Evolutionary conservation across 1,140 invertebrate genomes (phyloP).

Genomic region (Amphibalanus amphitrite): DNA sequence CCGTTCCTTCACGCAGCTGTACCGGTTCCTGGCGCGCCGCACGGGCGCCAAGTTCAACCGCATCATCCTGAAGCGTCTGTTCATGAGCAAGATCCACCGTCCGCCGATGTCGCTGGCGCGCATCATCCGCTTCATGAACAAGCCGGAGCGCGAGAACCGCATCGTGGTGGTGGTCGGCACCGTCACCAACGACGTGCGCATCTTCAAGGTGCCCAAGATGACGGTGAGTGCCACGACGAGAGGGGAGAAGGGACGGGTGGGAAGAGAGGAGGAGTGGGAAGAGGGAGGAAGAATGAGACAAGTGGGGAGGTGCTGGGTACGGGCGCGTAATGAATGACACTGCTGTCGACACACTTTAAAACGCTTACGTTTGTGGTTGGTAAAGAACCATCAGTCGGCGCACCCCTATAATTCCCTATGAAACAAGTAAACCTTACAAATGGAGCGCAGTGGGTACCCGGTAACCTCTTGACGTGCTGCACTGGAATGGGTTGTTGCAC

Average conservation of each 20-base stretch:
- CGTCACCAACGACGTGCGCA: conserved; percentile 87
- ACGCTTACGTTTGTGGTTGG: too few species aligned
- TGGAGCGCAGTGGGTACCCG: too few species aligned
- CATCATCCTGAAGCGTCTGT: conserved; percentile 82
- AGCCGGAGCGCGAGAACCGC: conserved; percentile 62
- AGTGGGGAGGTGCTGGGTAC: too few species aligned
- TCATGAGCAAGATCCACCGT: conserved; percentile 90
- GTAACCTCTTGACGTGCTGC: too few species aligned
- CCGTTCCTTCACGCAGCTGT: conserved; percentile 43
- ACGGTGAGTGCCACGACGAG: conserved; percentile 39
- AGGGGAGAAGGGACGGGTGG: not conserved
- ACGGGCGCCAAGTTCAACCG: conserved; percentile 92
- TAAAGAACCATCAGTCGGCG: too few species aligned
- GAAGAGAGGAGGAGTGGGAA: not conserved
- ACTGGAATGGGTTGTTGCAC: too few species aligned
- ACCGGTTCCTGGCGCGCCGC: conserved; percentile 86
- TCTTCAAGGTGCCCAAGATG: conserved; percentile 80
- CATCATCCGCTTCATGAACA: conserved; percentile 69
- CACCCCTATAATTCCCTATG: too few species aligned
- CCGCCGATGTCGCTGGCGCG: conserved; percentile 84
- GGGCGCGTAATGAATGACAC: too few species aligned
- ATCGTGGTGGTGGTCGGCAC: conserved; percentile 88
- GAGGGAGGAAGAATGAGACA: not conserved
- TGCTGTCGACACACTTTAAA: too few species aligned
- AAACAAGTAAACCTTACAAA: too few species aligned